Conservation (phyloP, 1,140 invertebrate genomes). For the Metopolophium dirhodum region DNA sequence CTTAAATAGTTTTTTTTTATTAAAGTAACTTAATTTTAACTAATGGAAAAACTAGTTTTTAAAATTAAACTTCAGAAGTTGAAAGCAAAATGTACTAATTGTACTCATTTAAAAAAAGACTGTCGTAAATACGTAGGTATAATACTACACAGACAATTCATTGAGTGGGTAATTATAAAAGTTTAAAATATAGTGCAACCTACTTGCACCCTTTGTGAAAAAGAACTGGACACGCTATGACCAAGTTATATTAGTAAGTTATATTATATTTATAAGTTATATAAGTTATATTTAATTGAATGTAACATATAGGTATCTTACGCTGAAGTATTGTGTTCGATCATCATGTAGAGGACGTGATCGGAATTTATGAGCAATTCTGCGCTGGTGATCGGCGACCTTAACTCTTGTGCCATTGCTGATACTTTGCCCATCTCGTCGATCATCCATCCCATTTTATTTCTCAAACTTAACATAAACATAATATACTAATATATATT, state of each 20-base stretch:
- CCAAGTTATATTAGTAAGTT: too few species aligned
- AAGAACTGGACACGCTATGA: background rate
- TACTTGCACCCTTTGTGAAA: background rate
- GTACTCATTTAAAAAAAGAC: too few species aligned
- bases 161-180: too few species aligned
- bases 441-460: constrained; percentile 64
- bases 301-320: background rate
- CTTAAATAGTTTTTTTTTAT: too few species aligned
- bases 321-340: background rate
- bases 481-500: background rate
- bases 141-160: too few species aligned
- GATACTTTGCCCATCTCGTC: constrained; percentile 76
- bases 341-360: constrained; percentile 72
- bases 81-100: too few species aligned
- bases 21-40: too few species aligned
- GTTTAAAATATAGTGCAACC: too few species aligned
- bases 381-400: constrained; percentile 74
- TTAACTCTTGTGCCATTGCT: constrained; percentile 73
- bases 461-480: constrained; percentile 24
- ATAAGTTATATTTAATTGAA: background rate
- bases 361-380: constrained; percentile 73
- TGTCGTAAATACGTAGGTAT: too few species aligned
- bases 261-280: too few species aligned
- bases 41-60: too few species aligned
- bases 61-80: too few species aligned